These are phyloP conservation scores for Drosophila greeni DNA, from an alignment of 2,888 invertebrate genomes.

Conservation along the genomic window DNA sequence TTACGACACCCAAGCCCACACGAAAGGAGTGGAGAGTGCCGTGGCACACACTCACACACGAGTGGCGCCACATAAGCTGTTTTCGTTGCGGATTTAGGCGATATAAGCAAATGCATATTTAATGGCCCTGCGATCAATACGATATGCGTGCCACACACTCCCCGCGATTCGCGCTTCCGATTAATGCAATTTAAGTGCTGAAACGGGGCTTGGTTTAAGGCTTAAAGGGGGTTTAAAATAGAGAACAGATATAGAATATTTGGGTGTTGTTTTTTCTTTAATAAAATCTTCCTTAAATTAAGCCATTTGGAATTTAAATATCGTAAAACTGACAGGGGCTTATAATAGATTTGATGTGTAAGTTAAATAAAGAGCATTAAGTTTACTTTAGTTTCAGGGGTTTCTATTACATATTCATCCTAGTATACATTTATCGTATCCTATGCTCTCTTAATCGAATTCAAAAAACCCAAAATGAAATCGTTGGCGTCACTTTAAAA, in stretches of 20 bases:
- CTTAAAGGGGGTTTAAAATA: not conserved
- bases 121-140: conserved; percentile 67
- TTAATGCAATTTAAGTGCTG: conserved; percentile 19
- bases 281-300: not conserved
- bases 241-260: not conserved
- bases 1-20: conserved; percentile 19
- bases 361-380: not conserved
- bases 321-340: fast-evolving
- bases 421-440: not conserved
- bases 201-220: not conserved
- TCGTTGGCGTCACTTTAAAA: conserved; percentile 30
- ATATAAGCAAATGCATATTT: conserved; percentile 73
- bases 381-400: not conserved
- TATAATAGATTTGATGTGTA: not conserved
- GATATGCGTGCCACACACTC: conserved; percentile 33
- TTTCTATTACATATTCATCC: not conserved
- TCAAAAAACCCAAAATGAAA: conserved; percentile 7
- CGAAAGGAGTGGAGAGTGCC: conserved; percentile 1
- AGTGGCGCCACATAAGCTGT: conserved; percentile 65
- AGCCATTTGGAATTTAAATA: not conserved
- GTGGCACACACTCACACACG: conserved; percentile 23
- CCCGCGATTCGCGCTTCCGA: conserved; percentile 10
- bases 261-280: not conserved
- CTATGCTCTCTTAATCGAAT: not conserved
- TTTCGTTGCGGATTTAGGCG: conserved; percentile 67